Percentiles rank a stretch among this genome's conserved stretches.
Conservation (phyloP, 2,888 invertebrate species). For the Amblyteles armatorius region DNA sequence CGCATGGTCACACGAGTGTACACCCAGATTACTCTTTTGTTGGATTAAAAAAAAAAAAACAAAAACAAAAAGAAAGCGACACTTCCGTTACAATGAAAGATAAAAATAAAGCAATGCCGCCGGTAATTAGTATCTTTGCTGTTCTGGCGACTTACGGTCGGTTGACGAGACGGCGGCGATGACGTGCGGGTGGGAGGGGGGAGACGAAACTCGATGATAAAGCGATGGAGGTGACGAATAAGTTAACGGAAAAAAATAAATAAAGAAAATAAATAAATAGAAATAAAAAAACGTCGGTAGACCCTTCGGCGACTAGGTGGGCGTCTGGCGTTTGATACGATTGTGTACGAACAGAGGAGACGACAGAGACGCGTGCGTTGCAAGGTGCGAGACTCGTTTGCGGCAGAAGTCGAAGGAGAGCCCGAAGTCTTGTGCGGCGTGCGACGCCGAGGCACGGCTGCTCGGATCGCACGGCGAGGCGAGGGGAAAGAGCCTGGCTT, state of each 20-base stretch:
- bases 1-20: neutral
- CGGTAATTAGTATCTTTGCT: neutral
- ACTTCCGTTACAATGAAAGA: constrained; percentile 25
- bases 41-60: neutral
- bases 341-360: constrained; percentile 67
- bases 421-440: constrained; percentile 82
- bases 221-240: neutral
- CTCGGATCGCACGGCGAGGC: constrained; percentile 70
- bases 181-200: neutral
- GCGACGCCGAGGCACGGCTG: constrained; percentile 58
- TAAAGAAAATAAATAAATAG: constrained; percentile 3
- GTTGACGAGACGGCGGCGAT: neutral
- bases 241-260: neutral
- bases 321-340: constrained; percentile 55
- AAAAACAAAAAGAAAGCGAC: constrained; percentile 21
- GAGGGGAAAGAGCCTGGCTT: constrained; percentile 71
- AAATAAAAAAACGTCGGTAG: neutral
- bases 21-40: neutral
- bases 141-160: constrained; percentile 22
- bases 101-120: neutral
- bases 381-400: constrained; percentile 84
- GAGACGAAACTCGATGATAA: neutral
- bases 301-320: neutral
- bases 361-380: constrained; percentile 81
- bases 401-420: constrained; percentile 82